Base-by-base conservation (phyloP, 2,113 vertebrate genomes). In the Psephotus haematonotus region DNA sequence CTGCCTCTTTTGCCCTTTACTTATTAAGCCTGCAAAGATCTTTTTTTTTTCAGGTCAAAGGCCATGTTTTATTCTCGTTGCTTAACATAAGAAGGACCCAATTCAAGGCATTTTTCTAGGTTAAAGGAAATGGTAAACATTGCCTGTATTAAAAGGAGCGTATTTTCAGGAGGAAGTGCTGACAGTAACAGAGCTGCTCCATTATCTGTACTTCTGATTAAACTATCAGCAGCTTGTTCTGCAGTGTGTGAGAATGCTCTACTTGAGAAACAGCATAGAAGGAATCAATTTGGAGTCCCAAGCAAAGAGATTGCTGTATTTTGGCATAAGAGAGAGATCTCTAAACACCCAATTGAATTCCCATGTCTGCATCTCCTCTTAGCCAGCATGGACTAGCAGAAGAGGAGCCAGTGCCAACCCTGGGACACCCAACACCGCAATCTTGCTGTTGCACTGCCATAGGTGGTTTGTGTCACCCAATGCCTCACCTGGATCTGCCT, bases 371-470 rank as follows among this genome's bases (percentile, higher is more conserved):
- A 2, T 41, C 22, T 81, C 35, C 50, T 55, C 4, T 18, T 50
- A 85, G 59, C 6, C 52, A 57, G 43, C 60, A 37, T 0, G 0
- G 53, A 68, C 7, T 22, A 2, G 2, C 35, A 24, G 68, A 88
- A 88, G 13, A 63, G 1, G 5, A 79, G 33, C 9, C 35, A 59
- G 41, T 3, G 18, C 20, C 55, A 94, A 53, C 41, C 49, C 19
- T 10, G 59, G 57, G 62, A 62, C 8, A 11, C 27, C 0, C 6
- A 59, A 68, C 1, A 3, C 33, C 0, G 1, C 8, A 71, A 67
- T 88, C 79, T 81, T 0, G 0, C 37, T 3, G 0, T 46, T 46
- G 37, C 49, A 63, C 88, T 50, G 2, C 0, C 0, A 31, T 6
- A 81, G 69, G 75, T 57, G 31, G 55, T 22, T n/a, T 57, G 91